Evolutionary conservation across 2,888 invertebrate species (phyloP).

Genomic region (Rhopalosiphum nymphaeae): DNA sequence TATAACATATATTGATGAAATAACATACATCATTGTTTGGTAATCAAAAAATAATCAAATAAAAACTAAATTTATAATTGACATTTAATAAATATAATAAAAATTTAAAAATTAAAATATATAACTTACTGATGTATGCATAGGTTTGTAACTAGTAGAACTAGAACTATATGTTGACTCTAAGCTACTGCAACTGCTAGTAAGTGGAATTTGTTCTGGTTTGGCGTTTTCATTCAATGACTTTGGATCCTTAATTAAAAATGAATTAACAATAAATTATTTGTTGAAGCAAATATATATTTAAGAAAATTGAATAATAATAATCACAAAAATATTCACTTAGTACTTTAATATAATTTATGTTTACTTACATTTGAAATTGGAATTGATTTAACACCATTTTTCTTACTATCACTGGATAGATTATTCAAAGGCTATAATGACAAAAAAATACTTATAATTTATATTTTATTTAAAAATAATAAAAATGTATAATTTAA

Average conservation of each 20-base stretch:
- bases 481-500: neutral
- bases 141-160: slow-evolving; percentile 20
- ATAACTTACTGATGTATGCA: slow-evolving; percentile 5
- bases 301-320: neutral
- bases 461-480: neutral
- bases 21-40: neutral
- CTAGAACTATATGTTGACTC: slow-evolving; percentile 51
- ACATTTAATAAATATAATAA: slow-evolving; percentile 1
- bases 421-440: neutral
- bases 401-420: neutral
- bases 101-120: neutral
- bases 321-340: neutral
- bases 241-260: neutral
- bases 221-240: neutral
- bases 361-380: slow-evolving; percentile 11
- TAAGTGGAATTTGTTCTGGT: slow-evolving; percentile 14
- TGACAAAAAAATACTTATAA: neutral
- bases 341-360: neutral
- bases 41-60: neutral
- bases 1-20: neutral
- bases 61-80: neutral
- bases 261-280: neutral
- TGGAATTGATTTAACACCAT: neutral
- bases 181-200: slow-evolving; percentile 60
- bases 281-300: neutral